A percentile compares a stretch with the other conserved stretches of the same genome.
Evolutionary conservation across 2,797 vertebrate genomes (phyloP).

Genomic region (Sciurus carolinensis): DNA sequence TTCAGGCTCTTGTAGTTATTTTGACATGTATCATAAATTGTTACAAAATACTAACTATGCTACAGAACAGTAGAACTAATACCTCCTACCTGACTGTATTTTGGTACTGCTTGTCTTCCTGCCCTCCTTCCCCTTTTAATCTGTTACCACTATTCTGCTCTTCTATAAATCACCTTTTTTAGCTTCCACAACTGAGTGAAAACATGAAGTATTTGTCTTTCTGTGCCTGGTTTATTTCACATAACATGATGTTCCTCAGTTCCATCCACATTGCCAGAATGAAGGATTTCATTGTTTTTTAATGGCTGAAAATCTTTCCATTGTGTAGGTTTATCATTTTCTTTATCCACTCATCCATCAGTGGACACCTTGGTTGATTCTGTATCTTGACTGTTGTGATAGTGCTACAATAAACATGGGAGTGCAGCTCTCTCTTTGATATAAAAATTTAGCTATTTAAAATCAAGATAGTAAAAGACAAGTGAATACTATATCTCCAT

Average conservation of each 20-base stretch:
- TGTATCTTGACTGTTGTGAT: background rate
- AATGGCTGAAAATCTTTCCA: background rate
- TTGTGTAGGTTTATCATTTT: background rate
- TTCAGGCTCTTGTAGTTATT: no score
- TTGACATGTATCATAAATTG: no score
- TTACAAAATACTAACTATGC: background rate
- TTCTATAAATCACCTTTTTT: background rate
- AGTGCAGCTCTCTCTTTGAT: background rate
- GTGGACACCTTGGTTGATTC: background rate
- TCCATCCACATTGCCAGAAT: no score
- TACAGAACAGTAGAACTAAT: background rate
- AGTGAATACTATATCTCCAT: background rate
- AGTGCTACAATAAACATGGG: no score
- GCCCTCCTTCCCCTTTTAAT: background rate
- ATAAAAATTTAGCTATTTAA: background rate
- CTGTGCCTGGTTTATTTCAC: background rate
- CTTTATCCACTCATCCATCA: background rate
- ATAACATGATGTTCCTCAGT: background rate
- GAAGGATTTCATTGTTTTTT: background rate
- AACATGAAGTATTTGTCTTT: background rate
- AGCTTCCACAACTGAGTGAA: background rate
- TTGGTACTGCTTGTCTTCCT: background rate
- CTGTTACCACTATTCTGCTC: background rate
- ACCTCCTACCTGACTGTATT: background rate
- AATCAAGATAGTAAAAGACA: conserved; percentile 15